phyloP scores from a whole-genome alignment of 2,113 vertebrate genomes.

The Aepyceros melampus region DNA sequence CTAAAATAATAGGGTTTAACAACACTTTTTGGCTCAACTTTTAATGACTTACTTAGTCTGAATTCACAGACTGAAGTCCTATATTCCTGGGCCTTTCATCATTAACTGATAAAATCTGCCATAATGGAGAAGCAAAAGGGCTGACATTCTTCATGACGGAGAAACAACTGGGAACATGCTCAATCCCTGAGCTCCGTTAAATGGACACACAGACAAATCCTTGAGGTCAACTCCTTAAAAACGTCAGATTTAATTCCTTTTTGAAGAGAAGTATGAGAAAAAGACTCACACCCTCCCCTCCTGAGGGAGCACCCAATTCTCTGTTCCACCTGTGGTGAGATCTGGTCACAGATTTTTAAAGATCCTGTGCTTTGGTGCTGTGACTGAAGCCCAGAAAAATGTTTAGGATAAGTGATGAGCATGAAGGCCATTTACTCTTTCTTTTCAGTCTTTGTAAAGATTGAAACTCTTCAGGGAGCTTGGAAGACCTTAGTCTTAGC shows the following conservation, averaged over 20 bases:
- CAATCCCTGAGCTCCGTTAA: neutral
- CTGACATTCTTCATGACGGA: neutral
- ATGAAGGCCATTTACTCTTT: neutral
- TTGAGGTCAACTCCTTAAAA: neutral
- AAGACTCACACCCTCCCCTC: neutral
- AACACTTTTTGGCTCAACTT: neutral
- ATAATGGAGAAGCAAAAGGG: neutral
- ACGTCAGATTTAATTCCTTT: neutral
- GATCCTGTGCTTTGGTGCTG: neutral
- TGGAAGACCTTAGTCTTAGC: neutral
- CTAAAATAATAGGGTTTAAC: neutral
- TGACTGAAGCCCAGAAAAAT: neutral
- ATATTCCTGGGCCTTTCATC: neutral
- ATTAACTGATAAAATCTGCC: neutral
- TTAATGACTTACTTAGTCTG: neutral
- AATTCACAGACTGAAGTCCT: neutral
- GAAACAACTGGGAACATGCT: neutral
- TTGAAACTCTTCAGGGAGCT: neutral
- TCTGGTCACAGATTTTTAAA: neutral
- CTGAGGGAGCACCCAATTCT: neutral
- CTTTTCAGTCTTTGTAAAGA: neutral
- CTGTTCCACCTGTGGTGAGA: neutral
- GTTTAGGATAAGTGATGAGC: neutral
- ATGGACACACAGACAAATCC: neutral
- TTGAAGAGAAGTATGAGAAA: neutral